Conservation (phyloP, 1,140 invertebrate species). For the Pachyrhynchus sulphureomaculatus region DNA sequence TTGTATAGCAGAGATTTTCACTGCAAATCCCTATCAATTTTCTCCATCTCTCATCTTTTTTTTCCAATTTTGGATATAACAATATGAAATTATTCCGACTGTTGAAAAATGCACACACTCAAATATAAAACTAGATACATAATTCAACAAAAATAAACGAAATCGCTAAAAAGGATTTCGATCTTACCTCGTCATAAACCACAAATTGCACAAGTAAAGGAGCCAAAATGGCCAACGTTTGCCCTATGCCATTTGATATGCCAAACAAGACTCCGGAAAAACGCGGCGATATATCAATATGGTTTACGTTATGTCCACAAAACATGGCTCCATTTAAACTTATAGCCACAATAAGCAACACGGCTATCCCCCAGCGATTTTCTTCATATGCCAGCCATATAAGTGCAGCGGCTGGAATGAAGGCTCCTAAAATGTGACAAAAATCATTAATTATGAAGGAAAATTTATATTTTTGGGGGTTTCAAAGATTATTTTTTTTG, state of each 20-base stretch:
- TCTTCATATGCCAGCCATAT: slow-evolving; percentile 62
- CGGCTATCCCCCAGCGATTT: slow-evolving; percentile 52
- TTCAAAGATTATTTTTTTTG: too few relatives aligned
- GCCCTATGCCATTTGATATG: slow-evolving; percentile 74
- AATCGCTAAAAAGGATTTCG: too few relatives aligned
- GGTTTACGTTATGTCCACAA: slow-evolving; percentile 66
- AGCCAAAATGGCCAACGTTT: slow-evolving; percentile 70
- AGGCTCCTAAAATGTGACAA: slow-evolving; percentile 51
- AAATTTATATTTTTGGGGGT: too few relatives aligned
- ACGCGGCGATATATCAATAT: slow-evolving; percentile 71
- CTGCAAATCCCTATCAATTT: too few relatives aligned
- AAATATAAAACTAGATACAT: too few relatives aligned
- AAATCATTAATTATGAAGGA: too few relatives aligned
- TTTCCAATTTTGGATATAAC: too few relatives aligned
- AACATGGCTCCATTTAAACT: slow-evolving; percentile 73
- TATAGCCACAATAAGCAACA: slow-evolving; percentile 67
- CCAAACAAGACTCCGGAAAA: slow-evolving; percentile 73
- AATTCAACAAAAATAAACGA: too few relatives aligned
- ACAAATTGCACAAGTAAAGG: slow-evolving; percentile 66
- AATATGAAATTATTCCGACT: too few relatives aligned
- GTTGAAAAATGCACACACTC: too few relatives aligned
- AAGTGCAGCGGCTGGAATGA: slow-evolving; percentile 60
- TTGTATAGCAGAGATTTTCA: too few relatives aligned
- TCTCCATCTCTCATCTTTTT: too few relatives aligned
- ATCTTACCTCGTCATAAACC: slow-evolving; percentile 61